A percentile compares a stretch with the other conserved stretches of the same genome.
phyloP scores from a whole-genome alignment of 2,888 invertebrate genomes.

The Cryptus viduatorius region DNA sequence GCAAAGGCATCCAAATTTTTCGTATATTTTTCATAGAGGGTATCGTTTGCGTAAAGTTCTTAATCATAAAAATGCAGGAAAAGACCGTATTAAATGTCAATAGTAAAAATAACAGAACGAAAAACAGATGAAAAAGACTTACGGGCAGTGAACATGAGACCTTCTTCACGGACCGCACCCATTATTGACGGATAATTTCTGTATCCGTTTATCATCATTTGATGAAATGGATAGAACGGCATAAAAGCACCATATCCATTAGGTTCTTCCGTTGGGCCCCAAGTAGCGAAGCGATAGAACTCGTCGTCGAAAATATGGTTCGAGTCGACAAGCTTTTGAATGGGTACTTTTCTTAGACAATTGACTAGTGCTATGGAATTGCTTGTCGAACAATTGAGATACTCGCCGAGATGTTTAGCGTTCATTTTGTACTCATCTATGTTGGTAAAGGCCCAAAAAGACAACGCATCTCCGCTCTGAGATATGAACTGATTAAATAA shows the following conservation, averaged over 20 bases:
- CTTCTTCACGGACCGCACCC: constrained; percentile 67
- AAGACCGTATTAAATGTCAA: background rate
- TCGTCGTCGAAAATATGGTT: constrained; percentile 14
- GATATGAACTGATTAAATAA: constrained; percentile 68
- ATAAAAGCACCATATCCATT: constrained; percentile 57
- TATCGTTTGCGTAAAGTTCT: constrained; percentile 48
- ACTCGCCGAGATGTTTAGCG: constrained; percentile 42
- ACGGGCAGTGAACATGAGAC: constrained; percentile 58
- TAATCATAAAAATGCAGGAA: background rate
- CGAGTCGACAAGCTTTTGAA: constrained; percentile 2
- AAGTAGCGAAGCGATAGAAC: constrained; percentile 20
- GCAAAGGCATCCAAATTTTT: constrained; percentile 37
- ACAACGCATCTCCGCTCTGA: constrained; percentile 65
- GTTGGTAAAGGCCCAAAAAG: constrained; percentile 40
- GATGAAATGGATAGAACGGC: constrained; percentile 43
- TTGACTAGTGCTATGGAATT: constrained; percentile 52
- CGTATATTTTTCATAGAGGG: constrained; percentile 23
- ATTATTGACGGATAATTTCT: constrained; percentile 63
- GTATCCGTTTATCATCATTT: background rate
- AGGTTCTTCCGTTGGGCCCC: constrained; percentile 60
- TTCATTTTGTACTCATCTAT: constrained; percentile 30
- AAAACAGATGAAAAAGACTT: background rate
- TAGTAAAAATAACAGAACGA: background rate
- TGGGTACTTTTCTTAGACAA: constrained; percentile 61
- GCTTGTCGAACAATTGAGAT: constrained; percentile 52